These are phyloP conservation scores for Hippocampus barbouri DNA, from an alignment of 2,113 vertebrate genomes.

Conservation along the genomic window DNA sequence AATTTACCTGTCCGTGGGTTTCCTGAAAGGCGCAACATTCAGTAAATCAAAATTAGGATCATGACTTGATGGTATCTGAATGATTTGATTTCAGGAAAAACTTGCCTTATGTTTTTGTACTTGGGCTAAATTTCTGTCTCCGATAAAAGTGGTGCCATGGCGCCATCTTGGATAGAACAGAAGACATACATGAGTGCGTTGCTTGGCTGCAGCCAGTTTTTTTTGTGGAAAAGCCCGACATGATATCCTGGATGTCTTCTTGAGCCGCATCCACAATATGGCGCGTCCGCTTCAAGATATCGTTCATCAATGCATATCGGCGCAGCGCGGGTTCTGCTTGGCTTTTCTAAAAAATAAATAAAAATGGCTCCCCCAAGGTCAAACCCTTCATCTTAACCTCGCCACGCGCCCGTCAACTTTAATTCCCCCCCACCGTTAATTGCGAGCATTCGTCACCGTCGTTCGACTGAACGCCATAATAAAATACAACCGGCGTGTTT, in stretches of 20 bases:
- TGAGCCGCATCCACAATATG: neutral
- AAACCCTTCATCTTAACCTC: constrained; percentile 31
- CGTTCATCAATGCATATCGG: neutral
- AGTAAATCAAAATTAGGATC: no score
- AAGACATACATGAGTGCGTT: no score
- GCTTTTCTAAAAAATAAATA: constrained; percentile 23
- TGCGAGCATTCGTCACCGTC: constrained; percentile 22
- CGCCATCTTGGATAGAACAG: neutral
- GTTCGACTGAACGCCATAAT: constrained; percentile 10
- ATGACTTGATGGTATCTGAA: no score
- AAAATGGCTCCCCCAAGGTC: constrained; percentile 39
- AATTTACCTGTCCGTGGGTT: no score
- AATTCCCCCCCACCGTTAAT: constrained; percentile 44
- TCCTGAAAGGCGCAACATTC: no score
- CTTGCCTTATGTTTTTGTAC: no score
- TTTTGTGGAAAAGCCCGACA: no score
- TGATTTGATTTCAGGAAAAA: no score
- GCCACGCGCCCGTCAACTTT: constrained; percentile 27
- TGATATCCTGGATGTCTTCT: no score
- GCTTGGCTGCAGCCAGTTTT: no score
- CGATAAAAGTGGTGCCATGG: neutral
- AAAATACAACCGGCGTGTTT: constrained; percentile 14
- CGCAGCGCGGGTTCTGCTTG: constrained; percentile 16
- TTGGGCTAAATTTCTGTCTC: no score
- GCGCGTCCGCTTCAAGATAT: neutral